Base-by-base conservation (phyloP, 2,888 invertebrate genomes). In the Temnothorax rugatulus region DNA sequence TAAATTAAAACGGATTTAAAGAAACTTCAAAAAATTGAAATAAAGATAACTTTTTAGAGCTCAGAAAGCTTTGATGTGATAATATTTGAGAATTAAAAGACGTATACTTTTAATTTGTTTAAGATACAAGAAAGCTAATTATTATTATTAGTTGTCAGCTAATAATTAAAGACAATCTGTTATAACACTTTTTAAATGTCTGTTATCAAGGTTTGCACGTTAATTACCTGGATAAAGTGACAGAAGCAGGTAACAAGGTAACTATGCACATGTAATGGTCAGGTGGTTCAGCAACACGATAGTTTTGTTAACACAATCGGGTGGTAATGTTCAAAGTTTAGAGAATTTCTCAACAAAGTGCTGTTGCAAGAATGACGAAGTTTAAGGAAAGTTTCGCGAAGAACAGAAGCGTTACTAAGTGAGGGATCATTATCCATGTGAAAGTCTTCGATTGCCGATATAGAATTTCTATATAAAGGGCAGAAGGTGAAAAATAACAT, bases 321-420 rank as follows among this genome's bases (percentile, higher is more conserved):
- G 34, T 57, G 57, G n/a, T 81, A 81, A 71, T 59, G 34, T 54
- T 59, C 38, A 1, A 59, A 81, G 79, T 79, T 79, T 47, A 81
- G 59, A 41, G 73, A 71, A 81, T 81, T 81, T 81, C 59, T 81
- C 71, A 61, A 59, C 38, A 47, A 71, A 71, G 59, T 52, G 18
- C 18, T 50, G 34, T 59, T 59, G 59, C 25, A 57, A 47, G 57
- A 79, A 34, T 44, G 47, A 41, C 41, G 7, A 61, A 68, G 71
- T 81, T 59, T 7, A 11, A 0, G 18, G 34, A 59, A 81, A 71
- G 73, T 81, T 81, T 59, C 18, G 13, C 38, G 34, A 57, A 57
- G 57, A 59, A 38, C 47, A 47, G 59, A n/a, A 47, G 34, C 18
- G 15, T 11, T 21, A 47, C n/a, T 59, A 79, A 79, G 34, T 11